Evolutionary conservation across 2,888 invertebrate genomes (phyloP), one percentile per base, ranked within the genome.

Genomic region (Clanis bilineata): DNA sequence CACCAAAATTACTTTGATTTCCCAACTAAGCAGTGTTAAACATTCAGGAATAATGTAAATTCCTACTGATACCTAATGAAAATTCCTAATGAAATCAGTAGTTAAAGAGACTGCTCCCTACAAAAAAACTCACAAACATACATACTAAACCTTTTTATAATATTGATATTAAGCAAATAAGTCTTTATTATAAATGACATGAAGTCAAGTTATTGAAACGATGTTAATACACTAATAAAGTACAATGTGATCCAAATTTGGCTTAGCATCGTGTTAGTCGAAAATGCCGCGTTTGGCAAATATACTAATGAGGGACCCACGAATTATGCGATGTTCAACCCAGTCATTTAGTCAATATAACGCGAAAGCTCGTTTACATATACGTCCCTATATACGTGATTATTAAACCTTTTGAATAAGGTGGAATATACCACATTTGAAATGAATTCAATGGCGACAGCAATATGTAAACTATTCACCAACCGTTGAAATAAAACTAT

Each of bases 271-370:
- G 63, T 69, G 73, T 72, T 70, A 78, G 76, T 69, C 64, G 64
- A 66, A 57, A 70, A 78, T 72, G 73, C 65, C 65, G 65, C 74
- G 69, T 79, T 81, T 82, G 80, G 79, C 79, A 80, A 79, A 81
- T 80, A 78, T 63, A 74, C 77, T 80, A 82, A 81, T 77, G 78
- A 80, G 71, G 62, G 56, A 64, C 62, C 69, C 68, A 69, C 71
- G 60, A 68, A 73, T 73, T 68, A 69, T 67, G 67, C 64, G 63
- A 65, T 62, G 66, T 67, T 70, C 64, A 65, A 65, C 63, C 64
- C 70, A 71, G 72, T 72, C 66, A 71, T 66, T 66, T 62, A 44
- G 60, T 57, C 62, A 66, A 68, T 67, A 22, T 21, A 36, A 36
- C 36, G 7, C 5, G 28, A 6, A 23, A 44, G 44, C 4, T 22